These are phyloP conservation scores for Istiophorus platypterus DNA, from an alignment of 2,113 vertebrate genomes.

Conservation along the genomic window DNA sequence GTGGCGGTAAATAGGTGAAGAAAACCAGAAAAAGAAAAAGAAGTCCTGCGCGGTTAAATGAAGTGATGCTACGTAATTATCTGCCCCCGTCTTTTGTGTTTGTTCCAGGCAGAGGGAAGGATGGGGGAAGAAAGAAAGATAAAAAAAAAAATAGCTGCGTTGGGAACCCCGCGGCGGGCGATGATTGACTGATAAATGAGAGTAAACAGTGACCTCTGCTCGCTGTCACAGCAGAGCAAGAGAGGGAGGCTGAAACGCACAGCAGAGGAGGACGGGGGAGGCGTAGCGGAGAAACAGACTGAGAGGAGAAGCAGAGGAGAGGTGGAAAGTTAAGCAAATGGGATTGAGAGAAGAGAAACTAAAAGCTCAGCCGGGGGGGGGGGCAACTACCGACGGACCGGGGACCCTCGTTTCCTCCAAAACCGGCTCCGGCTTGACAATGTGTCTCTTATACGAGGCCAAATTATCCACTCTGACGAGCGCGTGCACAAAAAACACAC, in stretches of 20 bases:
- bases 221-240: slow-evolving; percentile 81
- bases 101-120: background rate
- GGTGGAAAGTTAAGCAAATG: slow-evolving; percentile 28
- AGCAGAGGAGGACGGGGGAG: slow-evolving; percentile 64
- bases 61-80: slow-evolving; percentile 20
- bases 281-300: slow-evolving; percentile 23
- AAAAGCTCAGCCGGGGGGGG: slow-evolving; percentile 42
- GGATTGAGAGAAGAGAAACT: slow-evolving; percentile 29
- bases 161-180: slow-evolving; percentile 64
- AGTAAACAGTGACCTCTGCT: slow-evolving; percentile 85
- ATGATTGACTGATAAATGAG: slow-evolving; percentile 84
- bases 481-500: slow-evolving; percentile 40
- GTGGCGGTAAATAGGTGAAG: background rate
- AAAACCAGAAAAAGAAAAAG: background rate
- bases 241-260: slow-evolving; percentile 49
- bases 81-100: slow-evolving; percentile 3
- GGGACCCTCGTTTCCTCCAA: slow-evolving; percentile 39
- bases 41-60: background rate
- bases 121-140: slow-evolving; percentile 35
- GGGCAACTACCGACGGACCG: slow-evolving; percentile 47
- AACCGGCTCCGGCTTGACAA: slow-evolving; percentile 48
- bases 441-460: slow-evolving; percentile 17
- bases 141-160: slow-evolving; percentile 47
- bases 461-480: slow-evolving; percentile 39
- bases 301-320: slow-evolving; percentile 15